Evolutionary conservation across 2,888 invertebrate genomes (phyloP), one percentile per base, ranked within the genome.

Genomic region (Trissoscelio sp.): DNA sequence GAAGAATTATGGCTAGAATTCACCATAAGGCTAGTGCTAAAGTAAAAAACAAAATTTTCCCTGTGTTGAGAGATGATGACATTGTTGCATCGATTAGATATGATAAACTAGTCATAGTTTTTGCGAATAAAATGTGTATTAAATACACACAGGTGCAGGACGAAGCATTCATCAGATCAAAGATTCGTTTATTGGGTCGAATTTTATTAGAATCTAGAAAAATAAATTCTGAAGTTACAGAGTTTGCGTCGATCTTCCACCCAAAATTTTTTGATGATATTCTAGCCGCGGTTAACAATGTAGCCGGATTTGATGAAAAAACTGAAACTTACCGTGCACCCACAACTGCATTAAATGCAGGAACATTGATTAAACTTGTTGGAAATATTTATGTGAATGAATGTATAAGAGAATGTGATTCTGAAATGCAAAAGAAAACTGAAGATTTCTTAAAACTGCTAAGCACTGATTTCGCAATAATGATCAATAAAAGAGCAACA

Each of bases 221-320:
- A 16, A 2, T 11, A 6, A 67, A 85, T 57, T 9, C 44, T 0
- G 48, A 42, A 0, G 60, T 86, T 34, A 69, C 81, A 14, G 83
- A 85, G 37, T 53, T 85, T 12, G 22, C 84, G 12, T 84, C 83
- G 3, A 69, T 84, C 14, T 85, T 57, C 34, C 79, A 84, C 46
- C 84, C 84, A 0, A 79, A 83, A 42, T 78, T 64, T 51, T 74
- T 70, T 34, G 74, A 86, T 37, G 51, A 24, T 24, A 4, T 3
- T 6, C 3, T 24, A 4, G 6, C 3, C 3, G 24, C 24, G 7
- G 78, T 83, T 5, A 83, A 85, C 42, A n/a, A 12, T 2, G 58
- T 58, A 6, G 58, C 22, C n/a, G 42, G 58, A 1, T 42, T 16
- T 14, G 42, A 55, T 67, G 28, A 62, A 31, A 18, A 28, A 62